Base-by-base conservation (phyloP, 2,797 vertebrate species). In the Channa striata region DNA sequence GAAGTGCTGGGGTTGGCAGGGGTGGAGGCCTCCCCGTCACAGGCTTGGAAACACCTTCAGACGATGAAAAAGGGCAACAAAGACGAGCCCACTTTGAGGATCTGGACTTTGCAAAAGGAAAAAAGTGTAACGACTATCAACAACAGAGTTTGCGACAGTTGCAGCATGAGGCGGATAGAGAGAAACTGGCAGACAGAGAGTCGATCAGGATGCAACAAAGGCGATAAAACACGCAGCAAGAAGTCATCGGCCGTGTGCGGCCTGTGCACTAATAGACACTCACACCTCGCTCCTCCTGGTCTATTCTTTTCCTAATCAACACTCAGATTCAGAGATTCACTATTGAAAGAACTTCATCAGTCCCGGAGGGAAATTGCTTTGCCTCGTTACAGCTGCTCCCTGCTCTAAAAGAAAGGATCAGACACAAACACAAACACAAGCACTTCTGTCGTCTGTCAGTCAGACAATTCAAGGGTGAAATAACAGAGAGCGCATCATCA, bases 211-310 rank as follows among this genome's bases (percentile, higher is more conserved):
- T 30, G 47, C 51, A 25, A 57, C 61, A 72, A 49, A 68, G 61
- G 62, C 1, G 42, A 49, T 66, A 68, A 77, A 68, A 67, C 36
- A 61, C n/a, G 13, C 25, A 37, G 65, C 53, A 59, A 70, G 63
- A 54, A 61, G 39, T 57, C 44, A 64, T 59, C 42, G 46, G 57
- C 23, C 37, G 14, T 23, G 50, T 33, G 40, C 30, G 63, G 54
- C 39, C 6, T 30, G 25, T 30, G 25, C 25, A 30, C 25, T 30
- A 30, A 30, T 1, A 30, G 25, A 4, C 25, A 30, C 25, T 30
- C 25, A 4, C 25, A 30, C 25, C 25, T 30, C 4, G 25, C 6
- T 30, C 25, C 25, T 30, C 25, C 25, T 30, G 4, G 25, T 30
- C 25, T 30, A 30, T 30, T 30, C 25, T 30, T 30, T 30, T 30